Conservation (phyloP, 2,888 invertebrate species). For the Itoplectis maculator region DNA sequence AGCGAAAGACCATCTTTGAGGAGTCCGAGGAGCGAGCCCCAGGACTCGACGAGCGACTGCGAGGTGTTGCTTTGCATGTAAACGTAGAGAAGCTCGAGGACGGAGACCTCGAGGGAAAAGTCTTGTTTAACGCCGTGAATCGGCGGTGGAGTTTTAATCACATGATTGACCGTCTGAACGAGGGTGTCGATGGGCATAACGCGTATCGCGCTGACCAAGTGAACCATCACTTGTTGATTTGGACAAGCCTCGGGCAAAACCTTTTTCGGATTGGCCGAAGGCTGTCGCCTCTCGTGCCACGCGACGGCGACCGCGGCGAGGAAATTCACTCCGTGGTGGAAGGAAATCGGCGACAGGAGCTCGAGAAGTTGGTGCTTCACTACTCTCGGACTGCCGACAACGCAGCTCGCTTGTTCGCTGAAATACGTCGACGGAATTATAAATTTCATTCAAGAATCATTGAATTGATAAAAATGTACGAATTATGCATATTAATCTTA, state of each 20-base stretch:
- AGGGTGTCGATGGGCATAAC: slow-evolving; percentile 94
- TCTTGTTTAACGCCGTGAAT: slow-evolving; percentile 87
- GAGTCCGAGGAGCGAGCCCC: slow-evolving; percentile 91
- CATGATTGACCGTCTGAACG: slow-evolving; percentile 92
- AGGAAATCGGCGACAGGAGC: slow-evolving; percentile 93
- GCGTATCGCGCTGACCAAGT: slow-evolving; percentile 91
- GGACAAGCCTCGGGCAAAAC: slow-evolving; percentile 88
- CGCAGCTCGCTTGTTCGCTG: slow-evolving; percentile 86
- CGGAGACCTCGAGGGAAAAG: slow-evolving; percentile 90
- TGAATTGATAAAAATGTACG: no score
- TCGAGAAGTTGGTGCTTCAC: slow-evolving; percentile 92
- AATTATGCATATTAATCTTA: slow-evolving; percentile 74
- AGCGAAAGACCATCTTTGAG: slow-evolving; percentile 91
- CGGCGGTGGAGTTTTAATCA: slow-evolving; percentile 91
- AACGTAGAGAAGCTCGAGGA: slow-evolving; percentile 92
- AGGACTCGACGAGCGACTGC: slow-evolving; percentile 91
- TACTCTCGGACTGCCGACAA: slow-evolving; percentile 88
- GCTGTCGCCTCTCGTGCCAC: slow-evolving; percentile 91
- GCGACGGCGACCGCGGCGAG: slow-evolving; percentile 93
- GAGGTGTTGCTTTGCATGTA: slow-evolving; percentile 89
- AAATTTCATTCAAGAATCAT: neutral
- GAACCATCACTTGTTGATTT: slow-evolving; percentile 91
- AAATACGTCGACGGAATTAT: slow-evolving; percentile 14
- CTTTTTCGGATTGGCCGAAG: slow-evolving; percentile 85
- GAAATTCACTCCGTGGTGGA: slow-evolving; percentile 92